Percentiles rank a stretch among this genome's conserved stretches.
Conservation (phyloP, 1,140 invertebrate genomes). For the Nymphalis io region DNA sequence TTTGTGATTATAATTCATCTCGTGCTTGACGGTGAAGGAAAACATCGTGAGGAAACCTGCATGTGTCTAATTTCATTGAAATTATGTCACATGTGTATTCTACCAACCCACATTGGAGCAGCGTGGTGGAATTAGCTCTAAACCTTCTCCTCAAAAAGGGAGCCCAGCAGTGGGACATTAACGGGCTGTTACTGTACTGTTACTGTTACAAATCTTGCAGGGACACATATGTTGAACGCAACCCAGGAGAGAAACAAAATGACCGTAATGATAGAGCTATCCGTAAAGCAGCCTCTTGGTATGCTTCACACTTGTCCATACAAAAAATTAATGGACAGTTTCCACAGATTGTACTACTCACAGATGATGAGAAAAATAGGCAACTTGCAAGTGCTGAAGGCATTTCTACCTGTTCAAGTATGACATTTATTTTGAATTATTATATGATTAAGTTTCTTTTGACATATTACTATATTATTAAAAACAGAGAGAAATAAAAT, state of each 20-base stretch:
- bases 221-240: slow-evolving; percentile 92
- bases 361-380: slow-evolving; percentile 92
- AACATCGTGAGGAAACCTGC: no score
- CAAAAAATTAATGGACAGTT: slow-evolving; percentile 67
- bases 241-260: slow-evolving; percentile 91
- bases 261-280: slow-evolving; percentile 97
- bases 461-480: no score
- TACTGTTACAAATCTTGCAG: slow-evolving; percentile 78
- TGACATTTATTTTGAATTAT: neutral
- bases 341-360: slow-evolving; percentile 89
- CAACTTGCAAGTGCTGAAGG: slow-evolving; percentile 86
- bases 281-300: slow-evolving; percentile 90
- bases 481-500: no score
- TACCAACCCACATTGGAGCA: no score
- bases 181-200: no score
- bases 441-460: neutral
- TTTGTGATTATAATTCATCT: no score
- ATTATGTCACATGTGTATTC: no score
- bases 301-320: slow-evolving; percentile 84
- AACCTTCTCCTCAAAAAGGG: no score
- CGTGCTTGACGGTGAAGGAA: no score
- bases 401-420: slow-evolving; percentile 86
- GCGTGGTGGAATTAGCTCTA: no score
- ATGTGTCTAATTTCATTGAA: no score
- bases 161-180: no score